These are phyloP conservation scores for Muscicapa striata DNA, from an alignment of 2,797 vertebrate genomes.

Conservation along the genomic window DNA sequence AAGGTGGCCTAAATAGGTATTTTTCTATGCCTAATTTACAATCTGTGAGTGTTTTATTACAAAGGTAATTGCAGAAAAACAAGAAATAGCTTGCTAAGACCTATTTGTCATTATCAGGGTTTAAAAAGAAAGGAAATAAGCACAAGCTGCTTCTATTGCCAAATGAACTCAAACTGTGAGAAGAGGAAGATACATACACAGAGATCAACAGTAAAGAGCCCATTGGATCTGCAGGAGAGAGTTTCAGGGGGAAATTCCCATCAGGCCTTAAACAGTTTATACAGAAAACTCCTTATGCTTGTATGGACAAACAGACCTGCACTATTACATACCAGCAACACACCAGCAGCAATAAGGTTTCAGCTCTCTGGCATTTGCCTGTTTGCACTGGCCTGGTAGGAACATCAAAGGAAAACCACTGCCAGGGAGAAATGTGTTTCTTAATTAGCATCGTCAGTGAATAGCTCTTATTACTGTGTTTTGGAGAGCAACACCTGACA, in stretches of 20 bases:
- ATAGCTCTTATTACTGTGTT: not conserved
- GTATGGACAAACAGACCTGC: not conserved
- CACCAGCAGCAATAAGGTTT: not conserved
- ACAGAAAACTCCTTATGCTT: not conserved
- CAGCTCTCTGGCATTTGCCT: not conserved
- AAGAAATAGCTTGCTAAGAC: not conserved
- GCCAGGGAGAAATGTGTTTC: not conserved
- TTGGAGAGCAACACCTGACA: not conserved
- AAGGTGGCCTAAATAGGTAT: not conserved
- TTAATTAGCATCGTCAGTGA: not conserved
- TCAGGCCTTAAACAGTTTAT: not conserved
- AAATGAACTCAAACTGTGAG: not conserved
- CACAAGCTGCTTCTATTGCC: not conserved
- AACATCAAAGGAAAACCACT: not conserved
- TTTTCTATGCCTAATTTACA: not conserved
- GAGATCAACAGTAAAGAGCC: not conserved
- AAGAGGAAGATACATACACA: not conserved
- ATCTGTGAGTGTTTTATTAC: not conserved
- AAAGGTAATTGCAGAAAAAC: not conserved
- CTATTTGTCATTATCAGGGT: not conserved
- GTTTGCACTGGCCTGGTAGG: not conserved
- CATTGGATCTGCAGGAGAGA: not conserved
- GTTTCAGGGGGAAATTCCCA: not conserved
- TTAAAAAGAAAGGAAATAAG: slow-evolving; percentile 9
- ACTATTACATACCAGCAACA: not conserved